phyloP scores from a whole-genome alignment of 2,113 vertebrate genomes.

The Brienomyrus longianalis region DNA sequence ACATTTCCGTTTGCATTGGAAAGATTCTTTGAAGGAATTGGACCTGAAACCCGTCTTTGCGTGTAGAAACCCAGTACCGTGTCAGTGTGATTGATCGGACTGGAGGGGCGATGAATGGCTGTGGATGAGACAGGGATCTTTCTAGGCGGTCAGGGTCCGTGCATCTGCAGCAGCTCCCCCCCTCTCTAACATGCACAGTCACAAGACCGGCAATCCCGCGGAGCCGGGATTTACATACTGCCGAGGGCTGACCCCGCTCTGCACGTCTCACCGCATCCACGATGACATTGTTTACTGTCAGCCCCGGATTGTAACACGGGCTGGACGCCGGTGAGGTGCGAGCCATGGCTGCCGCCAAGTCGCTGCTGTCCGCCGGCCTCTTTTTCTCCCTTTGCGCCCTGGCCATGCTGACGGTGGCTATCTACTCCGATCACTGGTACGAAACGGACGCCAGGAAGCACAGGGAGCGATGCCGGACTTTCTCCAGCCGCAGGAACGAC shows the following conservation, averaged over 20 bases:
- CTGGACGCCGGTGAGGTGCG: conserved; percentile 56
- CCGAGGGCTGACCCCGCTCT: background rate
- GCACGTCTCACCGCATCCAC: background rate
- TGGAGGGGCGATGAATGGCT: background rate
- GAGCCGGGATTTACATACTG: background rate
- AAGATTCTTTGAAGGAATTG: background rate
- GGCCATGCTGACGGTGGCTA: conserved; percentile 94
- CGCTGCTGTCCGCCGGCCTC: conserved; percentile 93
- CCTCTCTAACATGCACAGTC: background rate
- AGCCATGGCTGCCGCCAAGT: conserved; percentile 96
- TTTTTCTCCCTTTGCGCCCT: conserved; percentile 93
- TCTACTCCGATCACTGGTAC: conserved; percentile 99
- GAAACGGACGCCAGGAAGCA: conserved; percentile 96
- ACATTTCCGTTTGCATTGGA: background rate
- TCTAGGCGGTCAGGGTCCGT: background rate
- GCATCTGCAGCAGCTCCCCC: background rate
- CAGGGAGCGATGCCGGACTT: conserved; percentile 89
- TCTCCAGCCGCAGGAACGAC: conserved; percentile 88
- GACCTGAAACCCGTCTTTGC: background rate
- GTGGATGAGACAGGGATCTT: background rate
- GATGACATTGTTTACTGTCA: background rate
- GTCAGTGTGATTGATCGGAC: background rate
- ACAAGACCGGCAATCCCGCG: background rate
- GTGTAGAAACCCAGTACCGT: background rate
- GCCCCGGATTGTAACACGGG: background rate